Evolutionary conservation across 1,140 invertebrate genomes (phyloP), one percentile per base, ranked within the genome.

Genomic region (Nephila pilipes): DNA sequence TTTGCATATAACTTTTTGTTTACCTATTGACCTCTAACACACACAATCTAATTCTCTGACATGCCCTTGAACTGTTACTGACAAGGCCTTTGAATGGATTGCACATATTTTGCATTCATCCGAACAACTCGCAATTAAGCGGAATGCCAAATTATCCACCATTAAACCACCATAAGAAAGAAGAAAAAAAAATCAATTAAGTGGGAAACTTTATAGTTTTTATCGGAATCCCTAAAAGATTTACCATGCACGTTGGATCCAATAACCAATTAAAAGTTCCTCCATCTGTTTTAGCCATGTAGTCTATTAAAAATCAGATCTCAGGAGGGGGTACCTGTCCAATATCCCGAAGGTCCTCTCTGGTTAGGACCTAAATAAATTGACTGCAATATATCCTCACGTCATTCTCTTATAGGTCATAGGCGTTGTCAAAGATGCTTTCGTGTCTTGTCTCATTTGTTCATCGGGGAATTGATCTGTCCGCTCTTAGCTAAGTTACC

Each of bases 401-500:
- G 69, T 75, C 69, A 75, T 18, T 32, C 32, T 12, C 12, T 25
- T 65, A 60, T 75, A 75, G 69, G 29, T 75, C 69, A 75, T 32
- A 75, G 69, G 69, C 69, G 69, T 75, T 32, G 22, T 75, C 16
- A 18, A 32, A 65, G 29, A 32, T 36, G 29, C 5, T 18, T 36
- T 75, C 69, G 32, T 75, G 69, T 75, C 69, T 32, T 32, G 32
- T 75, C 69, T 36, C 69, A 75, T 75, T 75, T 75, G 69, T 75
- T 75, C 32, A 32, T 29, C 29, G 29, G 32, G 10, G 29, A 75
- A 75, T 29, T 29, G 32, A 32, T 75, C 69, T 75, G 69, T 75
- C 29, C 29, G 25, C 32, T 36, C 29, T 16, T 75, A 36, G 3
- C 69, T 18, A 16, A 18, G 29, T 75, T 75, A 36, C 8, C 14